A percentile compares a stretch with the other conserved stretches of the same genome.
Conservation (phyloP, 2,113 vertebrate species). For the Parotia lawesii region DNA sequence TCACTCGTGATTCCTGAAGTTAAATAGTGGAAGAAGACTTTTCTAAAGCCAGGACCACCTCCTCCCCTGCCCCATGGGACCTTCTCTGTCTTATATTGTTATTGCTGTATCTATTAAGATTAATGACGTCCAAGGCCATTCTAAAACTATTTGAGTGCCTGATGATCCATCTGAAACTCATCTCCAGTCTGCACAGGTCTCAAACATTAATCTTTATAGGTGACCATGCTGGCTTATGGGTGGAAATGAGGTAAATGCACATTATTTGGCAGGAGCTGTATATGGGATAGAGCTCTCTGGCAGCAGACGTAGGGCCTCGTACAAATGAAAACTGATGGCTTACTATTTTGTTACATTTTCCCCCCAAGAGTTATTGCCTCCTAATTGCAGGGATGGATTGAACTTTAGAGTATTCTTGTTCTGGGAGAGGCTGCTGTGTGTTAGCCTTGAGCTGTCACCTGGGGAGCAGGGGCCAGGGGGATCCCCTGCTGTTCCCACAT, state of each 20-base stretch:
- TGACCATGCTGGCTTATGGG: neutral
- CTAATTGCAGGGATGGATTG: constrained; percentile 6
- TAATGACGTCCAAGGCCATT: neutral
- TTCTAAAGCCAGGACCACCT: neutral
- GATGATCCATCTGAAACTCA: constrained; percentile 39
- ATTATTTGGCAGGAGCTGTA: neutral
- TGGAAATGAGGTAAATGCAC: neutral
- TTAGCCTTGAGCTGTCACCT: neutral
- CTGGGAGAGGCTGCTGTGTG: neutral
- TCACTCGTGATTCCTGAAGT: neutral
- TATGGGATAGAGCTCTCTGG: neutral
- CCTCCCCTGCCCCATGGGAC: neutral
- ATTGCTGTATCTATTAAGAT: neutral
- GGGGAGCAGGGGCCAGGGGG: fast-evolving
- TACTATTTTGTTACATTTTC: neutral
- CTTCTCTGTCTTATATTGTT: neutral
- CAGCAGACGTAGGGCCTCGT: neutral
- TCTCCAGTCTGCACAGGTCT: neutral
- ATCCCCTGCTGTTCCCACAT: neutral
- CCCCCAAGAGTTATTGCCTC: neutral
- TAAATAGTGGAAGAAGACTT: neutral
- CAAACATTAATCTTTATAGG: neutral
- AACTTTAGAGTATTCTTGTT: fast-evolving
- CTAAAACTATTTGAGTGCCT: neutral
- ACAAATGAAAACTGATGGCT: constrained; percentile 29